Evolutionary conservation across 1,140 invertebrate genomes (phyloP).

Genomic region (Sitobion miscanthi): DNA sequence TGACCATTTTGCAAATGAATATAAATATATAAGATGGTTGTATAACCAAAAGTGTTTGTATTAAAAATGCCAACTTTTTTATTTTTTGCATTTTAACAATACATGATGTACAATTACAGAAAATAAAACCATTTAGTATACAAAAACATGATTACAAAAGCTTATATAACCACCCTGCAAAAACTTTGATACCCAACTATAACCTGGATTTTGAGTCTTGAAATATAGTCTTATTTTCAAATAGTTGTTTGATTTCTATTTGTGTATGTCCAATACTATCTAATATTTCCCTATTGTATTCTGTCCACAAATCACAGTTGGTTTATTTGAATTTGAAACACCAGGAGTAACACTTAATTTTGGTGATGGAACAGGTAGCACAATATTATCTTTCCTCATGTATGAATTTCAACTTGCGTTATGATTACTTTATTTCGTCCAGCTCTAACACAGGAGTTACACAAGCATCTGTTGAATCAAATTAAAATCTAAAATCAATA

Average conservation of each 20-base stretch:
- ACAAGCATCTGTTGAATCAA: constrained; percentile 90
- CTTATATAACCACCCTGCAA: neutral
- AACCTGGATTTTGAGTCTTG: constrained; percentile 19
- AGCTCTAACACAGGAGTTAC: constrained; percentile 87
- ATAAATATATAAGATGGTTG: constrained; percentile 50
- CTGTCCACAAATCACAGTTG: constrained; percentile 67
- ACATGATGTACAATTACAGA: neutral
- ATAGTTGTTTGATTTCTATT: constrained; percentile 18
- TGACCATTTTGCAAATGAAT: constrained; percentile 40
- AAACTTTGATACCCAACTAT: constrained; percentile 6
- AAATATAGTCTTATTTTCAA: constrained; percentile 29
- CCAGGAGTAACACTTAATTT: constrained; percentile 75
- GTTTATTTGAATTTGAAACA: constrained; percentile 60
- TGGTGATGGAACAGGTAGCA: constrained; percentile 75
- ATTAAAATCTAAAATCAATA: constrained; percentile 67
- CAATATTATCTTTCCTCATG: constrained; percentile 62
- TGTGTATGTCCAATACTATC: constrained; percentile 65
- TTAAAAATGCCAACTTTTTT: constrained; percentile 28
- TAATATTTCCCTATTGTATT: constrained; percentile 70
- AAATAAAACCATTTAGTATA: neutral
- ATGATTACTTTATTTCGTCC: constrained; percentile 71
- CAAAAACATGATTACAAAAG: neutral
- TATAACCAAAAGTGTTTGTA: constrained; percentile 53
- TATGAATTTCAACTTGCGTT: constrained; percentile 70
- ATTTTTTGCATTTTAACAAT: neutral